Percentiles rank a stretch among this genome's conserved stretches.
phyloP scores from a whole-genome alignment of 2,888 invertebrate species.

The Toxonevra muliebris region DNA sequence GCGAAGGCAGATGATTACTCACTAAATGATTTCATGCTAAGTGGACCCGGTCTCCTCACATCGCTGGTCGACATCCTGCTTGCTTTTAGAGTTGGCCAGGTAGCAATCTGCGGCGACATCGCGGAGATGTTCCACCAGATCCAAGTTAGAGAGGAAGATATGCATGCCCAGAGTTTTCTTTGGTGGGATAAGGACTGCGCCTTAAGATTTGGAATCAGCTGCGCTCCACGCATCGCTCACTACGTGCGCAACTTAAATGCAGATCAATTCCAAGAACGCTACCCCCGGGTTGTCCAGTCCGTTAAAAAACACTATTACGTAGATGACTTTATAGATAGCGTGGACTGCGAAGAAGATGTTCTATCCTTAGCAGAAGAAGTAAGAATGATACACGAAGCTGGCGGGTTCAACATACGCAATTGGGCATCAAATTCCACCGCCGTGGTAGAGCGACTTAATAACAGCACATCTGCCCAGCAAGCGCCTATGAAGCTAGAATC shows the following conservation, averaged over 20 bases:
- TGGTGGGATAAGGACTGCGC: conserved; percentile 43
- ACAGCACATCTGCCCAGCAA: too few species aligned
- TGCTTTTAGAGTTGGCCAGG: conserved; percentile 31
- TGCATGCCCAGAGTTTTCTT: conserved; percentile 36
- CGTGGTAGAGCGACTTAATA: too few species aligned
- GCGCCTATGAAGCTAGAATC: conserved; percentile 18
- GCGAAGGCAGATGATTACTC: too few species aligned
- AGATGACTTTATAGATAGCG: too few species aligned
- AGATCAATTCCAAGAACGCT: too few species aligned
- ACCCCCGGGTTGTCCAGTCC: conserved; percentile 28
- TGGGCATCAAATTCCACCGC: conserved; percentile 25
- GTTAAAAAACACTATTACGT: conserved; percentile 25
- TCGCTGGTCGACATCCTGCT: conserved; percentile 32
- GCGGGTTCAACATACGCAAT: conserved; percentile 31
- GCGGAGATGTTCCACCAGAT: conserved; percentile 39
- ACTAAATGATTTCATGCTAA: conserved; percentile 48
- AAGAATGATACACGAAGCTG: too few species aligned
- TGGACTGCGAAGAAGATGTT: too few species aligned
- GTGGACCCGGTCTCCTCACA: conserved; percentile 51
- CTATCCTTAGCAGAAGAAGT: too few species aligned
- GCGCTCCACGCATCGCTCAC: too few species aligned
- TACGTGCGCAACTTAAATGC: too few species aligned
- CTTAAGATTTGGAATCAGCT: conserved; percentile 34
- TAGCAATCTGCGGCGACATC: conserved; percentile 39
- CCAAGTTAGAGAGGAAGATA: conserved; percentile 24